Evolutionary conservation across 2,797 vertebrate species (phyloP), one percentile per base, ranked within the genome.

Genomic region (Anabas testudineus): DNA sequence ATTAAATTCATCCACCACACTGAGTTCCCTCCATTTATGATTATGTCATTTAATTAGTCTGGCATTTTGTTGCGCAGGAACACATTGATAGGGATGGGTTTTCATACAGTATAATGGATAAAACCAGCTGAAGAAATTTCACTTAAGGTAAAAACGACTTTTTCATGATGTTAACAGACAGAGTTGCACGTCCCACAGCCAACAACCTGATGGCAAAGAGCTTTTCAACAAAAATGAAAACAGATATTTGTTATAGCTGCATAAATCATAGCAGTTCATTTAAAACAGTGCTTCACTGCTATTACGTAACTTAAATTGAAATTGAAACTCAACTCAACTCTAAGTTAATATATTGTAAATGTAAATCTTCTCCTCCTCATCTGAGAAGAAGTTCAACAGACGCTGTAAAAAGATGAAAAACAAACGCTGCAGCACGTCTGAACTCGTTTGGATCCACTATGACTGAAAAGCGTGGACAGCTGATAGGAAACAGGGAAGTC

Each of bases 121-220:
- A 39, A 62, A 52, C 64, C 41, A 68, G 37, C 53, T 68, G 59
- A 68, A 80, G 68, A 60, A 55, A 68, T 64, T 56, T 53, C 56
- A 53, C 26, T 58, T 46, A 22, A 64, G 48, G 54, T 46, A 32
- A 59, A 75, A 64, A 24, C n/a, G n/a, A n/a, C n/a, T n/a, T n/a
- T n/a, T n/a, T n/a, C n/a, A n/a, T n/a, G n/a, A 58, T 5, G 7
- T n/a, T n/a, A n/a, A 30, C 22, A 37, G 36, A 54, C 67, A 53
- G 49, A 46, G 4, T n/a, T 47, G 39, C n/a, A 26, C 19, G 34
- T 63, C 46, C 19, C 16, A 59, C 18, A 18, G 24, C 39, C 32
- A 21, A 1, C 47, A 34, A 48, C 42, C 42, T 43, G 32, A 34
- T 39, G 0, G 13, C 55, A 55, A n/a, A 34, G 18, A 57, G 22